phyloP scores from a whole-genome alignment of 1,140 invertebrate species.

The Ericerus pela region DNA sequence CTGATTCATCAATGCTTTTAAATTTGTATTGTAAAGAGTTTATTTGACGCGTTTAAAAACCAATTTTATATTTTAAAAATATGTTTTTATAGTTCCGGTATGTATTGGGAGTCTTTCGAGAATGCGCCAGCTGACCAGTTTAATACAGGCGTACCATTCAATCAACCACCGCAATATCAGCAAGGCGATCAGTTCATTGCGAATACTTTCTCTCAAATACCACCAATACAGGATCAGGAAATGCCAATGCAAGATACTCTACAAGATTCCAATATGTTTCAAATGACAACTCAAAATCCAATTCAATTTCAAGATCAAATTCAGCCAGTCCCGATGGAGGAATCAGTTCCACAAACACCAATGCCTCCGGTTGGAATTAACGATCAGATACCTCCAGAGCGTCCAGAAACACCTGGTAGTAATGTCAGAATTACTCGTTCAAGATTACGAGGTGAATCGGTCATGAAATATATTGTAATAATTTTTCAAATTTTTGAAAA shows the following conservation, averaged over 20 bases:
- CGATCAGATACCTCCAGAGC: not conserved
- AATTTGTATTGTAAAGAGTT: too few species aligned
- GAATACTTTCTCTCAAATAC: not conserved
- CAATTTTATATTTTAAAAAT: too few species aligned
- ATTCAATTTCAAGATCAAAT: not conserved
- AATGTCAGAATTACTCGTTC: slow-evolving; percentile 14
- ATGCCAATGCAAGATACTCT: not conserved
- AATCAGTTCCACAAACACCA: not conserved
- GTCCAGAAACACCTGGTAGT: slow-evolving; percentile 15
- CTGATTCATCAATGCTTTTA: too few species aligned
- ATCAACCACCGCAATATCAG: not conserved
- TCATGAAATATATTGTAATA: not conserved
- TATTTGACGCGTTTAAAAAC: too few species aligned
- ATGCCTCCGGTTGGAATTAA: not conserved
- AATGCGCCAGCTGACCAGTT: not conserved
- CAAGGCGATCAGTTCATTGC: slow-evolving; percentile 1
- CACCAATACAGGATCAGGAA: slow-evolving; percentile 2
- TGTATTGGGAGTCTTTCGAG: not conserved
- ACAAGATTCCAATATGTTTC: not conserved
- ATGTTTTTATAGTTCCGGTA: not conserved
- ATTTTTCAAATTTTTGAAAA: not conserved
- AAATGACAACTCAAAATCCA: not conserved
- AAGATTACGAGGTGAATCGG: slow-evolving; percentile 14
- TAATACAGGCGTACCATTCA: not conserved
- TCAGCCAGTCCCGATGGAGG: not conserved